phyloP scores from a whole-genome alignment of 2,113 vertebrate genomes.

The Oryzias woworae region DNA sequence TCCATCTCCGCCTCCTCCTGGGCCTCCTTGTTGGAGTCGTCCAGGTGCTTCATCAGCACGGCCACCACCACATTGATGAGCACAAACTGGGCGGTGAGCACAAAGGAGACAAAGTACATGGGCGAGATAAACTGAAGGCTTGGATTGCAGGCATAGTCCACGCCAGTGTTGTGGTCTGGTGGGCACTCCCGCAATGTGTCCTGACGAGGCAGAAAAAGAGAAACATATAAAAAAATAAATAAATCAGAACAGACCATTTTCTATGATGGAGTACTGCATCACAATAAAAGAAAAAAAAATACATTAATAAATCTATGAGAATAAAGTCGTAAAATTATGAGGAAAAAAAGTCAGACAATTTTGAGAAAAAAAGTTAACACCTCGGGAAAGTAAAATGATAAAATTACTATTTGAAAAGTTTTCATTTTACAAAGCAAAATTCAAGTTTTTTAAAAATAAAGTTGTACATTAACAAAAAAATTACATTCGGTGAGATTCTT shows the following conservation, averaged over 20 bases:
- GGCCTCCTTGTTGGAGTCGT: slow-evolving; percentile 99
- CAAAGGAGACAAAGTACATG: slow-evolving; percentile 98
- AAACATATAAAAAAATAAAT: background rate
- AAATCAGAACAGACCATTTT: background rate
- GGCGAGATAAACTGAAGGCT: slow-evolving; percentile 94
- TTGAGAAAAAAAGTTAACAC: too few species aligned
- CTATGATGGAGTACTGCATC: too few species aligned
- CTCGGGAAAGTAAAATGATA: too few species aligned
- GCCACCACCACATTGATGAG: slow-evolving; percentile 99
- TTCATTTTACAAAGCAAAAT: too few species aligned
- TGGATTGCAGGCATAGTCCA: slow-evolving; percentile 92
- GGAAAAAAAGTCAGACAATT: too few species aligned
- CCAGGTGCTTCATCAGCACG: slow-evolving; percentile 99
- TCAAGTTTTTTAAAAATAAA: too few species aligned
- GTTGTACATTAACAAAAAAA: too few species aligned
- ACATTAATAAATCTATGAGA: too few species aligned
- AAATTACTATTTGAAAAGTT: too few species aligned
- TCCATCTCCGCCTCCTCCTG: slow-evolving; percentile 98
- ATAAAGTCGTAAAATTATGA: too few species aligned
- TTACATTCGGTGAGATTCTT: too few species aligned
- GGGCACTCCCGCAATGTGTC: slow-evolving; percentile 96
- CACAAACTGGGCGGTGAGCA: slow-evolving; percentile 99
- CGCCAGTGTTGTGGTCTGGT: slow-evolving; percentile 69
- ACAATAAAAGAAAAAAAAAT: too few species aligned
- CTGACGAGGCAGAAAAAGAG: slow-evolving; percentile 64